A percentile compares a stretch with the other conserved stretches of the same genome.
Conservation (phyloP, 2,888 invertebrate species). For the Morpho helenor region DNA sequence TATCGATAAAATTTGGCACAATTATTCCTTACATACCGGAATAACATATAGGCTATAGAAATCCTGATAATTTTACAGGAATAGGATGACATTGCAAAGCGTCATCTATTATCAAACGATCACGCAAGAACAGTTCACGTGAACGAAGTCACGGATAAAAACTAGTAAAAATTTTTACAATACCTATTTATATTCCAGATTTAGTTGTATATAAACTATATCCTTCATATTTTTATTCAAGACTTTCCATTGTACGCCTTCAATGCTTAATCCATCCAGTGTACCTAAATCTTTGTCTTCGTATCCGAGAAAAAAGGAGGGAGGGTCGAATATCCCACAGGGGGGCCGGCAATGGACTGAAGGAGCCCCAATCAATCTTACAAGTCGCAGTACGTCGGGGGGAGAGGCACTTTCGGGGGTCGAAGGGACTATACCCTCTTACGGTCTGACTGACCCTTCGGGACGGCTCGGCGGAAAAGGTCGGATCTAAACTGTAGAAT, state of each 20-base stretch:
- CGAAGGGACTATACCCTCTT: constrained; percentile 75
- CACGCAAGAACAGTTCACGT: no score
- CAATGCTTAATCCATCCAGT: constrained; percentile 44
- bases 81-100: no score
- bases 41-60: no score
- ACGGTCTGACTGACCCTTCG: constrained; percentile 71
- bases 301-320: constrained; percentile 71
- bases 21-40: no score
- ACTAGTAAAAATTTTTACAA: no score
- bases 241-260: constrained; percentile 2
- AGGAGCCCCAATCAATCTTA: constrained; percentile 81
- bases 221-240: not conserved
- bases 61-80: no score
- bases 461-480: constrained; percentile 56
- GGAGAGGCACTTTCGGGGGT: constrained; percentile 53
- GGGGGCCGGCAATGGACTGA: constrained; percentile 76
- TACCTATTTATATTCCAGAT: not conserved
- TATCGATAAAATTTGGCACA: no score
- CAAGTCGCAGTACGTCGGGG: constrained; percentile 68
- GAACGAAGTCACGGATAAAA: no score
- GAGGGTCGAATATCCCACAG: constrained; percentile 71
- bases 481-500: constrained; percentile 58
- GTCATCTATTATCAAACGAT: no score
- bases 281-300: constrained; percentile 47
- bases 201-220: not conserved